Base-by-base conservation (phyloP, 1,140 invertebrate species). In the Brachionus plicatilis region DNA sequence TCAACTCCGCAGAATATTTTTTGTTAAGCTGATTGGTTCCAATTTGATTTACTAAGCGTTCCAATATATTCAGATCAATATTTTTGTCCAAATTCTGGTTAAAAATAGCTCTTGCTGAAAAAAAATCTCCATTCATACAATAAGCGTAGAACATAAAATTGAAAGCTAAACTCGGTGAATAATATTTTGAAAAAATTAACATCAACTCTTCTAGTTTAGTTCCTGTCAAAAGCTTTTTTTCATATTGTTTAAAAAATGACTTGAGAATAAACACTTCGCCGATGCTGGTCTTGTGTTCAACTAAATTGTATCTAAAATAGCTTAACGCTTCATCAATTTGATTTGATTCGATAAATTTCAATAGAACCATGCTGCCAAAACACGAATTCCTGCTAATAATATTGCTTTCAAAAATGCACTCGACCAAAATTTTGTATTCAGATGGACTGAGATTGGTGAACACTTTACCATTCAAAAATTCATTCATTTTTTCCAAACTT, bases 211-310 rank as follows among this genome's bases (percentile, higher is more conserved):
- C 70, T 43, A 75, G n/a, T 43, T 17, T 75, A 2, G 33, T 75
- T 17, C 70, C 70, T 6, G 8, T 17, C n/a, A 75, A 9, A n/a
- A 43, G 20, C 11, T 75, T 45, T 17, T 75, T 75, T 17, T 75
- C 27, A 43, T 43, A 75, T 17, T 43, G 12, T 20, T 75, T 75
- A 14, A 75, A 43, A 43, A n/a, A 75, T 17, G 70, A 12, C 41
- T 75, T 75, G 17, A 75, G n/a, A n/a, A 75, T 14, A n/a, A 75
- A 45, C n/a, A 75, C 20, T 75, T 75, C 70, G n/a, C 70, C 17
- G 3, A 75, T 8, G 41, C 70, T 75, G 9, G 14, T 43, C 20
- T 45, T 75, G 43, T 75, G 70, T n/a, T 41, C n/a, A 27, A 17
- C 11, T 45, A 75, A 43, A 47, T 75, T 75, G 14, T 43, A 45